phyloP scores from a whole-genome alignment of 1,140 invertebrate species.

The Bombus difficillimus region DNA sequence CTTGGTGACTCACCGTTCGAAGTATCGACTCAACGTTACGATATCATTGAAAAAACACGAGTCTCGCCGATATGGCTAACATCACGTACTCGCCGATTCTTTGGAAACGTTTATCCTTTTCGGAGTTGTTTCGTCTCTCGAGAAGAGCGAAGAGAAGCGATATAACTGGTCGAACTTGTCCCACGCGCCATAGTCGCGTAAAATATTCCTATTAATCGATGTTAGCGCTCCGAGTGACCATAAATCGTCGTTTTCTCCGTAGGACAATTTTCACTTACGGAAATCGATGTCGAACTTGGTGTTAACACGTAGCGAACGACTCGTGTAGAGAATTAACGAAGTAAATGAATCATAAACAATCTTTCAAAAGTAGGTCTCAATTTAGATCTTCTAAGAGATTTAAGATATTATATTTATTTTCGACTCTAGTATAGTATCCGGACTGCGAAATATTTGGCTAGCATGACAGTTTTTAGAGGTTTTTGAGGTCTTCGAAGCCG shows the following conservation, averaged over 20 bases:
- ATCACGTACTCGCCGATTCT: not conserved
- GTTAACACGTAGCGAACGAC: too few relatives aligned
- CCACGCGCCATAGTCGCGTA: too few relatives aligned
- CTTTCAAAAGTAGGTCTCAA: too few relatives aligned
- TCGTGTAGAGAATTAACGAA: too few relatives aligned
- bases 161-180: not conserved
- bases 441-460: too few relatives aligned
- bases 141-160: not conserved
- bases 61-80: too few relatives aligned
- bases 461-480: too few relatives aligned
- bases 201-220: not conserved
- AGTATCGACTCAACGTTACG: not conserved
- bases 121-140: not conserved
- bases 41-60: not conserved
- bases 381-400: too few relatives aligned
- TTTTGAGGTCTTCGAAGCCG: too few relatives aligned
- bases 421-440: too few relatives aligned
- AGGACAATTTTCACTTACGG: not conserved
- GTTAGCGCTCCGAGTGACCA: not conserved
- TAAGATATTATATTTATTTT: too few relatives aligned
- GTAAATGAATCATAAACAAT: too few relatives aligned
- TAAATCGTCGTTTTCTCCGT: conserved; percentile 27
- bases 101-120: not conserved
- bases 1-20: conserved; percentile 1
- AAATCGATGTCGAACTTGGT: not conserved